Evolutionary conservation across 2,113 vertebrate species (phyloP).

Genomic region (Cygnus buccinator): DNA sequence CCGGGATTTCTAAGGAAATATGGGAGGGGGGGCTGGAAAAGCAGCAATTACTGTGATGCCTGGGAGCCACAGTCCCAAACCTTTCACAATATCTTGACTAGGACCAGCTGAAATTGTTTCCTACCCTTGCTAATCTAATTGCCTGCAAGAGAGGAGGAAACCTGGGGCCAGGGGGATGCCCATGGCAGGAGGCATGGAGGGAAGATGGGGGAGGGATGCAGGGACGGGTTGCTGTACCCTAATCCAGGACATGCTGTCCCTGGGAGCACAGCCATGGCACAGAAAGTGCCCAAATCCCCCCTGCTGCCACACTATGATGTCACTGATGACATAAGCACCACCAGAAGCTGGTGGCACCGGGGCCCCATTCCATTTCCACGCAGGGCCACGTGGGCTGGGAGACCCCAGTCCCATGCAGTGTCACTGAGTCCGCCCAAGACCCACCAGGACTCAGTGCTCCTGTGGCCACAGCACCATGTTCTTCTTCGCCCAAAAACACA

Average conservation of each 20-base stretch:
- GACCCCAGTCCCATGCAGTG: background rate
- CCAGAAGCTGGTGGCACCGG: background rate
- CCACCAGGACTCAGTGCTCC: fast-evolving
- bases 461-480: background rate
- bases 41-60: background rate
- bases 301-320: background rate
- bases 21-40: background rate
- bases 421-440: background rate
- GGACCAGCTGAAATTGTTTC: background rate
- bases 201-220: background rate
- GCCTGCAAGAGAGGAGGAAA: background rate
- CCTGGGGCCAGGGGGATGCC: background rate
- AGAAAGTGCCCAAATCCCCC: background rate
- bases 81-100: background rate
- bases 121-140: background rate
- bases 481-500: conserved; percentile 58
- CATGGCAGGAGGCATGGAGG: background rate
- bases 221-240: background rate
- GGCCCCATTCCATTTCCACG: background rate
- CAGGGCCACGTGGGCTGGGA: background rate
- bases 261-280: background rate
- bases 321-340: background rate
- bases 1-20: background rate
- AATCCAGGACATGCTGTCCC: no score
- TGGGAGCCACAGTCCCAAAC: background rate